phyloP scores from a whole-genome alignment of 2,797 vertebrate species.

The Pseudochromis fuscus region DNA sequence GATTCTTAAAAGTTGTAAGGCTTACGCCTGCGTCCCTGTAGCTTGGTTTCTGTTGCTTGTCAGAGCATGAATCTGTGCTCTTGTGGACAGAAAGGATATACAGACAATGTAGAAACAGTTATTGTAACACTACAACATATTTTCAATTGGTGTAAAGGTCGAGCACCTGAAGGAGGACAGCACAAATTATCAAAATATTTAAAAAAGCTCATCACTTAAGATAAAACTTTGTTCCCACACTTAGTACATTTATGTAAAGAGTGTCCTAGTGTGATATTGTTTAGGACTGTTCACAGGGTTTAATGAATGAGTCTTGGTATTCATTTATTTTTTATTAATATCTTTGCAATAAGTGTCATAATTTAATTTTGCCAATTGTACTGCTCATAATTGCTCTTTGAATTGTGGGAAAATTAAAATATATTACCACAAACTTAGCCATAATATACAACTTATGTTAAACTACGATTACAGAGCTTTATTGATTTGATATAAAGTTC shows the following conservation, averaged over 20 bases:
- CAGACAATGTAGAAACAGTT: background rate
- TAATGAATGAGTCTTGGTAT: no score
- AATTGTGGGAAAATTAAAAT: no score
- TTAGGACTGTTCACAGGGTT: background rate
- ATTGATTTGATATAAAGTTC: background rate
- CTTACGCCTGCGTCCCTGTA: background rate
- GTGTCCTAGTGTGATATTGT: background rate
- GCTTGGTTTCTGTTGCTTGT: constrained; percentile 7
- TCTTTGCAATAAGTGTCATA: background rate
- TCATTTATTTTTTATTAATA: background rate
- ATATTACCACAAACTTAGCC: no score
- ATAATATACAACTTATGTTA: background rate
- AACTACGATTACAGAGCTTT: background rate
- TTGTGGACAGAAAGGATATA: background rate
- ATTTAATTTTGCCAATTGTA: background rate
- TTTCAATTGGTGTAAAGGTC: background rate
- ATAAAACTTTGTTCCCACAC: no score
- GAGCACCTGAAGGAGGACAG: background rate
- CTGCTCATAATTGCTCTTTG: no score
- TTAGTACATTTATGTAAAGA: background rate
- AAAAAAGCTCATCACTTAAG: background rate
- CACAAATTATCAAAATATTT: background rate
- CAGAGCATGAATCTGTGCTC: background rate
- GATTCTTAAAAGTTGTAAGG: constrained; percentile 10
- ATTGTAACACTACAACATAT: background rate